Evolutionary conservation across 2,797 vertebrate species (phyloP), one percentile per base, ranked within the genome.

Genomic region (Telmatherina bonti): DNA sequence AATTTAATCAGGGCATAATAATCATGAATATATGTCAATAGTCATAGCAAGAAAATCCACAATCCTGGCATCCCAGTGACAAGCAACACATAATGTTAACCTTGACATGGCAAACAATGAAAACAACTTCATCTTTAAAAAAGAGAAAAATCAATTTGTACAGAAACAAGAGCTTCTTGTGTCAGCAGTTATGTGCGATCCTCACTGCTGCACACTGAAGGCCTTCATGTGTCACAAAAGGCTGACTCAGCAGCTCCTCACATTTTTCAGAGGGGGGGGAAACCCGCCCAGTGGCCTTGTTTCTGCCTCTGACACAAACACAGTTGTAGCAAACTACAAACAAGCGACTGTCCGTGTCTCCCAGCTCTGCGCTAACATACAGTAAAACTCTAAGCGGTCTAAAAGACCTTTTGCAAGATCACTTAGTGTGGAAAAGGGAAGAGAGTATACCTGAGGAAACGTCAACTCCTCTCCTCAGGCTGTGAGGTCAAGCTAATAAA

Each of bases 381-480:
- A 35, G 11, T 54, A 18, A 20, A 64, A 22, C 53, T 47, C 13
- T 27, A 11, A 11, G 18, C 26, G 20, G 45, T 33, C 3, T 10
- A 10, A 18, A 45, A n/a, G 13, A 1, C 15, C 36, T 38, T 38
- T 38, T 38, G 36, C 15, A 43, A 2, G 16, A 22, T 24, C 49
- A 26, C 22, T 27, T 1, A 24, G 5, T 22, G 6, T 27, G 4
- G 27, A 26, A 49, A 53, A 60, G 4, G 15, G 5, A 70, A 65
- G 2, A 7, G 13, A 27, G 12, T 30, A 2, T 16, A 47, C 58
- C 53, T 27, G 15, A 31, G 38, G 53, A 43, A 6, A 62, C 20
- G 47, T 64, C 67, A 18, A 5, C 15, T 47, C 38, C 45, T 62
- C 15, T 59, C 72, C 75, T 82, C 64, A 0, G 60, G 87, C 62